Evolutionary conservation across 2,797 vertebrate genomes (phyloP), one percentile per base, ranked within the genome.

Genomic region (Epinephelus malabaricus): DNA sequence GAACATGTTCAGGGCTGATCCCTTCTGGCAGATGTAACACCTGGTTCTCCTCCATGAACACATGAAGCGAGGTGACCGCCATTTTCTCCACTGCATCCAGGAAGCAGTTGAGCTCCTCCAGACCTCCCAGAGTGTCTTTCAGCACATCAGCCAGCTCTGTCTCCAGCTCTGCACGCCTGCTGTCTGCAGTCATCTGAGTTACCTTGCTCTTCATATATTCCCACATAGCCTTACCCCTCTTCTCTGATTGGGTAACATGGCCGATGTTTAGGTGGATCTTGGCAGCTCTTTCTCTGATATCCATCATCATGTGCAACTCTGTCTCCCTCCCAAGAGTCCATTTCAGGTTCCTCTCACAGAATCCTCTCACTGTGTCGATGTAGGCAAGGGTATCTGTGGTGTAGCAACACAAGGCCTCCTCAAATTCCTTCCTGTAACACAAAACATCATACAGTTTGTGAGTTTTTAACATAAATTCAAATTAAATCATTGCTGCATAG

Each of bases 61-160:
- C 84, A 4, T 89, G 89, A 30, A 86, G 70, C 0, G 95, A 95
- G 21, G 94, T 95, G 79, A 89, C 92, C 0, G 92, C 88, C 70
- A 96, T 92, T 70, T 84, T 94, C 89, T 95, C 95, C 80, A 94
- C 68, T 14, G 92, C 91, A 34, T 93, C 91, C 90, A 94, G 81
- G 69, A 95, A 94, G 71, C 14, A 2, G 13, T 84, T 2, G 1
- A 95, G 91, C 60, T 87, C 59, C 86, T 90, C 79, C 85, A 96
- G 79, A 2, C 93, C 92, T 4, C 27, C 54, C 74, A 92, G 50
- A 50, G 90, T 92, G 62, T 79, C 68, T 40, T 87, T 76, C 47
- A 95, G 47, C 60, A 94, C 83, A 4, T 27, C 27, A 0, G 12
- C 66, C 49, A 96, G 93, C 86, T 95, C 84, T 34, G 90, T 65